A percentile compares a stretch with the other conserved stretches of the same genome.
phyloP scores from a whole-genome alignment of 2,888 invertebrate genomes.

The Mamestra brassicae region DNA sequence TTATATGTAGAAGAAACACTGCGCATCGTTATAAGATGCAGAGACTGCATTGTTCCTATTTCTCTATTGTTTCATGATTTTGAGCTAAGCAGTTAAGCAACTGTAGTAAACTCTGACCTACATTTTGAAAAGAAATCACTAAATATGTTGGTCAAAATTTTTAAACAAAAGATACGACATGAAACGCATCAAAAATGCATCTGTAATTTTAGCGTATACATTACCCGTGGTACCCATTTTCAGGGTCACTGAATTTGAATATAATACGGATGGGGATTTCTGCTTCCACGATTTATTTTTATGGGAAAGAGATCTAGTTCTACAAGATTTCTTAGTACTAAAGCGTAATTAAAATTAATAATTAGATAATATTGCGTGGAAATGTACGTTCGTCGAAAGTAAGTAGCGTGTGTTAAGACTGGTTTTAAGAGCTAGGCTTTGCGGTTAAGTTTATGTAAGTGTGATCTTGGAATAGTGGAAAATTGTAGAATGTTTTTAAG shows the following conservation, averaged over 20 bases:
- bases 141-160: no score
- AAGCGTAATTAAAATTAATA: constrained; percentile 53
- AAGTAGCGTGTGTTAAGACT: constrained; percentile 26
- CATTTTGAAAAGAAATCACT: no score
- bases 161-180: no score
- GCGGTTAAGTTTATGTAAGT: constrained; percentile 18
- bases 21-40: not conserved
- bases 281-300: constrained; percentile 59
- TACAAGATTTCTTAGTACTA: constrained; percentile 31
- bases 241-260: constrained; percentile 60
- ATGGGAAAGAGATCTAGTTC: constrained; percentile 50
- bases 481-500: no score
- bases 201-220: constrained; percentile 46
- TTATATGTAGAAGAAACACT: no score
- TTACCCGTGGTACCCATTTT: constrained; percentile 20
- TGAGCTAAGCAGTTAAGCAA: no score
- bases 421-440: constrained; percentile 31
- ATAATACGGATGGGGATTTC: constrained; percentile 69
- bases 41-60: no score
- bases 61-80: no score
- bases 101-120: no score
- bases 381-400: constrained; percentile 35
- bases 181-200: not conserved
- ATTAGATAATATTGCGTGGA: constrained; percentile 41
- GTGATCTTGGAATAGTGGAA: not conserved